phyloP scores from a whole-genome alignment of 2,888 invertebrate species.

The Conomelus anceps region DNA sequence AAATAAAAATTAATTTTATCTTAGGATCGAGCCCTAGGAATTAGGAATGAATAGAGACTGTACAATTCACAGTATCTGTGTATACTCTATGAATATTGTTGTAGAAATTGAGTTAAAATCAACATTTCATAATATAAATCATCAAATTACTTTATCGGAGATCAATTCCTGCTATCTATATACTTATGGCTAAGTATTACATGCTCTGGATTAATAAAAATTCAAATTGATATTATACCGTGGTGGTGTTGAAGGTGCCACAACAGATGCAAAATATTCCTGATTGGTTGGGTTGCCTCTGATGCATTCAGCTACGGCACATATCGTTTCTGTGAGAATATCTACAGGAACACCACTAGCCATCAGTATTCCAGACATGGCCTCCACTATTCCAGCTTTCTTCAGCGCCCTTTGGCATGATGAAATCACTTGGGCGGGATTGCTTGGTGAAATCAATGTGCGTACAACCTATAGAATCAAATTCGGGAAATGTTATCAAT shows the following conservation, averaged over 20 bases:
- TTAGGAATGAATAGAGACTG: too few species aligned
- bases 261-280: constrained; percentile 79
- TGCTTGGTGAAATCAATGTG: constrained; percentile 87
- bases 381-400: constrained; percentile 71
- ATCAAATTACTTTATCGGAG: too few species aligned
- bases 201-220: neutral
- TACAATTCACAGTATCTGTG: too few species aligned
- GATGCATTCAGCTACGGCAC: constrained; percentile 89
- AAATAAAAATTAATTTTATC: too few species aligned
- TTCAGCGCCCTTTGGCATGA: constrained; percentile 86
- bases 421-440: constrained; percentile 68
- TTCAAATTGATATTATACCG: constrained; percentile 42
- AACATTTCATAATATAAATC: too few species aligned
- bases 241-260: constrained; percentile 89
- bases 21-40: too few species aligned
- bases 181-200: neutral
- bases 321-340: constrained; percentile 92
- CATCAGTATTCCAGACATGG: constrained; percentile 86
- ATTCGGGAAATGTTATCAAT: neutral
- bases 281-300: constrained; percentile 86
- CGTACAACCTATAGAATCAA: constrained; percentile 51
- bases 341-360: constrained; percentile 95
- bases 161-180: too few species aligned
- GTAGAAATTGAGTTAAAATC: too few species aligned
- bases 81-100: too few species aligned